A percentile compares a stretch with the other conserved stretches of the same genome.
These are phyloP conservation scores for Leptogaster cylindrica DNA, from an alignment of 2,888 invertebrate genomes.

Conservation along the genomic window DNA sequence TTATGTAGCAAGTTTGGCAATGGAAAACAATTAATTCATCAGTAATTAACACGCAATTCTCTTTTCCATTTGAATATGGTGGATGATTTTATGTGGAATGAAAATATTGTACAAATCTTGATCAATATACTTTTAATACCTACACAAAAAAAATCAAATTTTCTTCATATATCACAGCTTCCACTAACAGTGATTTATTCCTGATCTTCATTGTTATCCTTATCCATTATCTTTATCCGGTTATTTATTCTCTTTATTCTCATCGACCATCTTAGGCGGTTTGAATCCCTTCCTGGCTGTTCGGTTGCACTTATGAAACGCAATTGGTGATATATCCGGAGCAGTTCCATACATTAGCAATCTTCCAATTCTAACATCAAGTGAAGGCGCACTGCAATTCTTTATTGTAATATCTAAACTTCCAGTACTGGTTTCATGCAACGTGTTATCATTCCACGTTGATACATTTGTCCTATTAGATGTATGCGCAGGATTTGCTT, in stretches of 20 bases:
- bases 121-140: too few species aligned
- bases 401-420: neutral
- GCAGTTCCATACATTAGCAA: constrained; percentile 66
- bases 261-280: constrained; percentile 15
- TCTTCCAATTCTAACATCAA: constrained; percentile 60
- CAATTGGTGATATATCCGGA: constrained; percentile 65
- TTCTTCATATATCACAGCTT: too few species aligned
- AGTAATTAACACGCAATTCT: too few species aligned
- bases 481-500: constrained; percentile 1
- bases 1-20: too few species aligned
- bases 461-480: neutral
- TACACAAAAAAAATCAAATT: too few species aligned
- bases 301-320: constrained; percentile 53
- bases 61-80: too few species aligned
- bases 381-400: constrained; percentile 3
- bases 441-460: constrained; percentile 8
- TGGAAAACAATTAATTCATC: too few species aligned
- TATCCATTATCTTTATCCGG: too few species aligned
- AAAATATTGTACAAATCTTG: too few species aligned
- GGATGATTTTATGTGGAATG: too few species aligned
- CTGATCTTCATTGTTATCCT: too few species aligned
- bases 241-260: neutral
- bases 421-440: neutral
- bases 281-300: constrained; percentile 36
- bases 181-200: too few species aligned